Evolutionary conservation across 2,888 invertebrate species (phyloP), one percentile per base, ranked within the genome.

Genomic region (Lasioglossum villosulum): DNA sequence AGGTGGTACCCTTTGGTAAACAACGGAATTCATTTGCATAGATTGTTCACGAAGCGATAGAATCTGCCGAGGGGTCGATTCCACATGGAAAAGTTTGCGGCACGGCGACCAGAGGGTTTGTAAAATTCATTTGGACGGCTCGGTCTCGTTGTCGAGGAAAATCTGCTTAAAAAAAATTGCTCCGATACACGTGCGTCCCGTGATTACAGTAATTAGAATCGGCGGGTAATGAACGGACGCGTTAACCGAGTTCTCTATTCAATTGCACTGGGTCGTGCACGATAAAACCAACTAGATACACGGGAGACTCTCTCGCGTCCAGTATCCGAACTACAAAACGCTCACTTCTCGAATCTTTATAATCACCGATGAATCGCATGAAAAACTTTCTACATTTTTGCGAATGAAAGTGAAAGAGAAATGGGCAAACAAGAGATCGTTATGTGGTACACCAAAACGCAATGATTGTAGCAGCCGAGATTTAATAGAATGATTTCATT

Each of bases 151-250:
- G 63, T 16, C 63, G 63, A 16, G 27, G 63, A 52, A 63, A 63
- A 63, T 63, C 63, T 63, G 27, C 63, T 63, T 30, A 6, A 27
- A 27, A 63, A 63, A 63, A 63, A 63, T 63, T 63, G 16, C 63
- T 16, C 30, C 27, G 63, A 63, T 63, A 63, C 63, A 63, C 66
- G 66, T 34, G 66, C 66, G 34, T 34, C 23, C 34, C 66, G 34
- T 66, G 66, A 66, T 66, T 66, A 66, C 66, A 66, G 66, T 66
- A 66, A 66, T 66, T 66, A 66, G 66, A 66, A 66, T 66, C 66
- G 66, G 66, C 66, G 66, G 34, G 66, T 66, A 66, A 66, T 66
- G 66, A 66, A 66, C 66, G 66, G 66, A 66, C 66, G 34, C 66
- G 66, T 66, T 66, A 66, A 66, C 66, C 66, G 19, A 66, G 66